Conservation (phyloP, 2,888 invertebrate species). For the Charanyca ferruginea region DNA sequence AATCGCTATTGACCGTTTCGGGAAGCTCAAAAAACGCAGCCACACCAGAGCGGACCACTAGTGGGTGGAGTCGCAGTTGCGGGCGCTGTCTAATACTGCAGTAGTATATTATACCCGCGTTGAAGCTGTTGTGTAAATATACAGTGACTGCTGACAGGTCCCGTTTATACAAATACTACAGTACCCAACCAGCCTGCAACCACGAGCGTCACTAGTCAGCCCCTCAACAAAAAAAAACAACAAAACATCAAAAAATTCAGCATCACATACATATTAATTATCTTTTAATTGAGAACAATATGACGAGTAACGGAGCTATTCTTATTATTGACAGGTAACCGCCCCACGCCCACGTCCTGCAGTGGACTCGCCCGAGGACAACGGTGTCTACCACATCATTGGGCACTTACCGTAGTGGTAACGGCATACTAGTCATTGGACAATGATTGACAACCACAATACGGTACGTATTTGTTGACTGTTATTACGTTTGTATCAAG, state of each 20-base stretch:
- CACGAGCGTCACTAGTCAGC: no score
- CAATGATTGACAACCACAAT: neutral
- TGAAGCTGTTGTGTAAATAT: no score
- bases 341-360: slow-evolving; percentile 60
- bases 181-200: no score
- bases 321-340: slow-evolving; percentile 58
- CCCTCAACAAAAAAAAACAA: slow-evolving; percentile 8
- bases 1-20: no score
- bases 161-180: no score
- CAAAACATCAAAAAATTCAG: slow-evolving; percentile 11
- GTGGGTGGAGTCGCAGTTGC: no score
- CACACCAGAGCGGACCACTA: no score
- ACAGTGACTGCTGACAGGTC: no score
- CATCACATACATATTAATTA: slow-evolving; percentile 54
- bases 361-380: slow-evolving; percentile 55
- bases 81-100: no score
- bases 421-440: slow-evolving; percentile 29
- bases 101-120: no score
- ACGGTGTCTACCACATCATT: slow-evolving; percentile 41
- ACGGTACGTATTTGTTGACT: neutral
- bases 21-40: no score
- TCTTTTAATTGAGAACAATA: slow-evolving; percentile 53
- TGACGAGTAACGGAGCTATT: slow-evolving; percentile 60
- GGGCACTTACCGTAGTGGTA: slow-evolving; percentile 43
- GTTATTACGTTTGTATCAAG: no score